These are phyloP conservation scores for Gambusia yucatana DNA, from an alignment of 2,797 vertebrate species.

Conservation along the genomic window DNA sequence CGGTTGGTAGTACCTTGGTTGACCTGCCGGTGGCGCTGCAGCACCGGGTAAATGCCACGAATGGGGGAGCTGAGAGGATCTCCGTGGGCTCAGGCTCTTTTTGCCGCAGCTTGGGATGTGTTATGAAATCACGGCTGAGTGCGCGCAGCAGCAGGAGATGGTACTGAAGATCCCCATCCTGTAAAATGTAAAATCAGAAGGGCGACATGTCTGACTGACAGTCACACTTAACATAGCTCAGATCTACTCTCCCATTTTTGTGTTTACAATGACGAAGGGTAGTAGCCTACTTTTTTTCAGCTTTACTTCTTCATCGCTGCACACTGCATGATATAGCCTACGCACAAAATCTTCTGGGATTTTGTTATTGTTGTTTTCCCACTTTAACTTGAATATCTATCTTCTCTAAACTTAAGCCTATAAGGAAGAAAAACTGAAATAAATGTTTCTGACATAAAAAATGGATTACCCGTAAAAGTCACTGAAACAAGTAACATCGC, in stretches of 20 bases:
- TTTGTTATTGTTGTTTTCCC: not conserved
- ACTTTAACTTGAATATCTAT: not conserved
- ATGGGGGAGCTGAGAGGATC: not conserved
- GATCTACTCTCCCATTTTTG: not conserved
- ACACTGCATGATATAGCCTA: not conserved
- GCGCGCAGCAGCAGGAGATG: slow-evolving; percentile 41
- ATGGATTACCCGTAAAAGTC: not conserved
- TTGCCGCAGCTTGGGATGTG: slow-evolving; percentile 60
- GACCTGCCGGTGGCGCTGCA: slow-evolving; percentile 63
- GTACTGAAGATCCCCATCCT: slow-evolving; percentile 5
- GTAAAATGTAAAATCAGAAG: not conserved
- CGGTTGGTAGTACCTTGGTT: not conserved
- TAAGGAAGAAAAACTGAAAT: not conserved
- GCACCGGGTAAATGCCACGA: slow-evolving; percentile 17
- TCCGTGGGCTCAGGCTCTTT: slow-evolving; percentile 4
- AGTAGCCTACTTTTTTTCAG: not conserved
- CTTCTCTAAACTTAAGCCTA: not conserved
- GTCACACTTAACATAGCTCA: not conserved
- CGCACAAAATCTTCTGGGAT: not conserved
- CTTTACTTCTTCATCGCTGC: no score
- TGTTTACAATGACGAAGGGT: not conserved
- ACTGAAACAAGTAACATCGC: not conserved
- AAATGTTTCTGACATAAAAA: not conserved
- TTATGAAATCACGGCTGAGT: slow-evolving; percentile 46
- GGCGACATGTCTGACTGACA: not conserved